Conservation (phyloP, 1,140 invertebrate species). For the Brachionus calyciflorus region DNA sequence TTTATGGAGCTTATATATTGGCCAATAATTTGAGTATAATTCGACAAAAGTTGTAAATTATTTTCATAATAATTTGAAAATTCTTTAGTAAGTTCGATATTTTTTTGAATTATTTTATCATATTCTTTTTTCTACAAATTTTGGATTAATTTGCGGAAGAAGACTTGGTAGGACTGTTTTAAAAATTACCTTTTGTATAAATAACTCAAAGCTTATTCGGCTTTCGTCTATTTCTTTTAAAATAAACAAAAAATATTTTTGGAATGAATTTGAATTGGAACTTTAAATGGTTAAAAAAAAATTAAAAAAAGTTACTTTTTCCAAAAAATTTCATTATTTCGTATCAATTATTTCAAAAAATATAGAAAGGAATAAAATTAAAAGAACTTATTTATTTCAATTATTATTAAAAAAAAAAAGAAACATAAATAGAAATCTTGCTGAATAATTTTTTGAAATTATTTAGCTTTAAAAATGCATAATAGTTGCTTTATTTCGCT, state of each 20-base stretch:
- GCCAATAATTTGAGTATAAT: conserved; percentile 19
- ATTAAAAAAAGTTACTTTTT: background rate
- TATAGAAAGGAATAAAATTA: too few species aligned
- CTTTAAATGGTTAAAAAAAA: background rate
- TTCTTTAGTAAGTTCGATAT: conserved; percentile 25
- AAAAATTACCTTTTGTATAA: conserved; percentile 28
- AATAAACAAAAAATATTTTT: background rate
- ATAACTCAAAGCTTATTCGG: conserved; percentile 11
- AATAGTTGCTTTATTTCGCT: too few species aligned
- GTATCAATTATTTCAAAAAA: conserved; percentile 28
- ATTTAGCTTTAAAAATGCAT: too few species aligned
- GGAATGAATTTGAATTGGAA: too few species aligned
- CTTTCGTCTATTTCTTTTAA: background rate
- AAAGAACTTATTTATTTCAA: too few species aligned
- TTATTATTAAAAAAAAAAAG: too few species aligned
- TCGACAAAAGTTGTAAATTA: conserved; percentile 29
- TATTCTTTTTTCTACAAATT: conserved; percentile 20
- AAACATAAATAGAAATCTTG: too few species aligned
- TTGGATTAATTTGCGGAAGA: background rate
- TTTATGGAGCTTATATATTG: conserved; percentile 35
- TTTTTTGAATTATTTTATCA: conserved; percentile 27
- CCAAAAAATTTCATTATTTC: conserved; percentile 34
- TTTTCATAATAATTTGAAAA: conserved; percentile 34
- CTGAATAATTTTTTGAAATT: too few species aligned
- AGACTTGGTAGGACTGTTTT: background rate